Evolutionary conservation across 2,797 vertebrate genomes (phyloP).

Genomic region (Lagodon rhomboides): DNA sequence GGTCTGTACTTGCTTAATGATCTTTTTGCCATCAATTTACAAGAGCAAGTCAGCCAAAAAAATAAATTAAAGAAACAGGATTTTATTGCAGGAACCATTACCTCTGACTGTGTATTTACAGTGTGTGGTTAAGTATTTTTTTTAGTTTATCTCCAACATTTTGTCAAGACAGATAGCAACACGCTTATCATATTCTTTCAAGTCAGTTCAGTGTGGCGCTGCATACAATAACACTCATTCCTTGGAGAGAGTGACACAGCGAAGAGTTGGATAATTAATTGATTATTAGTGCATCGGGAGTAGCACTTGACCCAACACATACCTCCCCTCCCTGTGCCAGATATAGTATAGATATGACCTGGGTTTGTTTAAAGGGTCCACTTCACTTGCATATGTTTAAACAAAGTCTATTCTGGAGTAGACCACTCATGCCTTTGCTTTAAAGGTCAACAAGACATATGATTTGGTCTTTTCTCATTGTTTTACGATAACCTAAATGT

Average conservation of each 20-base stretch:
- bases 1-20: conserved; percentile 54
- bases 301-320: conserved; percentile 38
- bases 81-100: not conserved
- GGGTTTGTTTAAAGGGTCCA: conserved; percentile 26
- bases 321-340: conserved; percentile 10
- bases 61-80: not conserved
- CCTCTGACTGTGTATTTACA: not conserved
- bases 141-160: conserved; percentile 3
- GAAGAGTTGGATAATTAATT: conserved; percentile 37
- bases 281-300: conserved; percentile 39
- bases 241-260: conserved; percentile 6
- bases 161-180: conserved; percentile 19
- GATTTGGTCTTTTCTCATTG: conserved; percentile 11
- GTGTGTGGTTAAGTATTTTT: not conserved
- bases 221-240: not conserved
- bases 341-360: conserved; percentile 25
- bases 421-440: not conserved
- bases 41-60: conserved; percentile 22
- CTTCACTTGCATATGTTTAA: conserved; percentile 9
- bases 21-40: conserved; percentile 34
- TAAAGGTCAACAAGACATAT: conserved; percentile 12
- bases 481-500: not conserved
- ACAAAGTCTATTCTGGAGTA: not conserved
- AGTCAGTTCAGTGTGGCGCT: not conserved
- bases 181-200: not conserved